Conservation (phyloP, 2,888 invertebrate species). For the Microctonus hyperodae region DNA sequence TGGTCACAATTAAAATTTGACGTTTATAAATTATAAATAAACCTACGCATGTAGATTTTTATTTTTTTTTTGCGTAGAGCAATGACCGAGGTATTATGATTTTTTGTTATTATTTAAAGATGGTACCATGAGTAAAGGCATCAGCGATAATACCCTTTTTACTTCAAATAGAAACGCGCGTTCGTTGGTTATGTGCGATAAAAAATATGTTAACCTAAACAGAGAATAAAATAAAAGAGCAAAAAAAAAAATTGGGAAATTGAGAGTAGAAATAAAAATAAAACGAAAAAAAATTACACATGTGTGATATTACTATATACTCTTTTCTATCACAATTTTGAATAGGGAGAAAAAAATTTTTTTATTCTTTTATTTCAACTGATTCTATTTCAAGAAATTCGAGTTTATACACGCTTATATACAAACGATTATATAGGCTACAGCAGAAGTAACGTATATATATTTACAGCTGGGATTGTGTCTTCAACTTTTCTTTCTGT, state of each 20-base stretch:
- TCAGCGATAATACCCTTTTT: neutral
- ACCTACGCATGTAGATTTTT: neutral
- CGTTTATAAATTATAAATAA: neutral
- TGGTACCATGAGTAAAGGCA: neutral
- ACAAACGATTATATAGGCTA: conserved; percentile 8
- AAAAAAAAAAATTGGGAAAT: neutral
- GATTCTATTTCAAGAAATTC: conserved; percentile 29
- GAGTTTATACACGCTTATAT: conserved; percentile 2
- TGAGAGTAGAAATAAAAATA: neutral
- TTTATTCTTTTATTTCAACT: conserved; percentile 16
- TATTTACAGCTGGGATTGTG: neutral
- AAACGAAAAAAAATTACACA: conserved; percentile 7
- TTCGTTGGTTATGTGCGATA: neutral
- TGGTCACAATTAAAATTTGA: neutral
- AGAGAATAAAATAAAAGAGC: neutral
- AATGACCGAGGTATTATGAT: neutral
- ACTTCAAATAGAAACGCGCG: conserved; percentile 21
- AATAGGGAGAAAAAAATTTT: conserved; percentile 14
- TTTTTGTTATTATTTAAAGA: neutral
- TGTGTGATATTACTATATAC: neutral
- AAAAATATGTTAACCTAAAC: neutral
- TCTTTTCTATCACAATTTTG: conserved; percentile 19
- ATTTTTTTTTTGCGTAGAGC: neutral
- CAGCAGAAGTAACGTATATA: neutral
- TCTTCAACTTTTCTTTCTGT: neutral